These are phyloP conservation scores for Leucoptera coffeella DNA, from an alignment of 2,888 invertebrate species.

Conservation along the genomic window DNA sequence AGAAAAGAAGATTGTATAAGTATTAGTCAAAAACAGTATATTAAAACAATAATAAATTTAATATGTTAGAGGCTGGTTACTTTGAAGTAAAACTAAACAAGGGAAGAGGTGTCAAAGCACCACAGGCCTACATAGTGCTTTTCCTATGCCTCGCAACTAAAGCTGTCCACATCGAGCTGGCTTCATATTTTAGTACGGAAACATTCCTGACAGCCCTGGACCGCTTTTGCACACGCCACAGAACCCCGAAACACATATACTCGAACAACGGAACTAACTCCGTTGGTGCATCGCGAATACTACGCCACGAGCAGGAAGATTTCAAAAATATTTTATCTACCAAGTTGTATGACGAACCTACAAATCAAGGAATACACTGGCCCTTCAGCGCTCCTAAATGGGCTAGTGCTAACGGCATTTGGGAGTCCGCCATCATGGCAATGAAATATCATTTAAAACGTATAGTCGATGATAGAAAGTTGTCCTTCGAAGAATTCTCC, in stretches of 20 bases:
- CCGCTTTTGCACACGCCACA: constrained; percentile 7
- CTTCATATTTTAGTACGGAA: constrained; percentile 9
- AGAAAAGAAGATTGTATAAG: too few species aligned
- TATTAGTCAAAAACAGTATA: too few species aligned
- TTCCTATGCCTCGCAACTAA: constrained; percentile 8
- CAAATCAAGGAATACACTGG: constrained; percentile 1
- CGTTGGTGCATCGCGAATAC: constrained; percentile 1
- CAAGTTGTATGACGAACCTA: neutral
- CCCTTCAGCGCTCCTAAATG: constrained; percentile 3
- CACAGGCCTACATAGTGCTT: constrained; percentile 5
- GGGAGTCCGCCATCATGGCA: constrained; percentile 3
- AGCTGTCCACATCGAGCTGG: constrained; percentile 10
- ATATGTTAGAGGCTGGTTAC: too few species aligned
- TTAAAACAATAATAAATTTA: too few species aligned
- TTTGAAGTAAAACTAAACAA: constrained; percentile 4
- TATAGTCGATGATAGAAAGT: neutral
- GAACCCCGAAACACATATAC: constrained; percentile 1
- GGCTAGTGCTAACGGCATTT: constrained; percentile 1
- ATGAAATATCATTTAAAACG: constrained; percentile 2
- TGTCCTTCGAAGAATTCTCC: constrained; percentile 3
- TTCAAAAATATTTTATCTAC: neutral
- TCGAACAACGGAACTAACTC: constrained; percentile 2
- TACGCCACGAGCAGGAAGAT: constrained; percentile 2
- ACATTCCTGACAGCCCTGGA: constrained; percentile 10
- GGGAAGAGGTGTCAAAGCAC: constrained; percentile 2